Evolutionary conservation across 2,888 invertebrate genomes (phyloP).

Genomic region (Harpagoxenus sublaevis): DNA sequence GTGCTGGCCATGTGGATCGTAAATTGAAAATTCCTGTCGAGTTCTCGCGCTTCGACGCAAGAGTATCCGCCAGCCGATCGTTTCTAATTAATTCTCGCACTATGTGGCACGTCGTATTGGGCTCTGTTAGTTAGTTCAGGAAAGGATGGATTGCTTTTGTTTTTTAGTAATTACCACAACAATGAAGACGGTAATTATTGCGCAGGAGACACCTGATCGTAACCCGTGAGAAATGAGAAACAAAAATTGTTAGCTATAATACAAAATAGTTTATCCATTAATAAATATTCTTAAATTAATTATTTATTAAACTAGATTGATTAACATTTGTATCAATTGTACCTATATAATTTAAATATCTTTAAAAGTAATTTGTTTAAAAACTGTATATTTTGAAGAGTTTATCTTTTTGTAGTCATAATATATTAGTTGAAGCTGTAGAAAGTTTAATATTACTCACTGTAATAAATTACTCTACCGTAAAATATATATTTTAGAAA

Average conservation of each 20-base stretch:
- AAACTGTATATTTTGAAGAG: background rate
- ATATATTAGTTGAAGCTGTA: background rate
- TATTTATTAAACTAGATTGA: background rate
- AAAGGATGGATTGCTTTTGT: background rate
- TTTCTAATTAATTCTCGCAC: constrained; percentile 37
- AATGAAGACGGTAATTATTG: constrained; percentile 15
- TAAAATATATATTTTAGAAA: background rate
- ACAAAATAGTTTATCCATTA: background rate
- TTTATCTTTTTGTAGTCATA: background rate
- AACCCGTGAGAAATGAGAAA: background rate
- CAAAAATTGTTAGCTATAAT: background rate
- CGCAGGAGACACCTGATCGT: background rate
- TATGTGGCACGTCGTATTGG: background rate
- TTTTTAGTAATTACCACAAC: background rate
- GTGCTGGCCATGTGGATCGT: background rate
- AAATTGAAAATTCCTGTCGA: constrained; percentile 49
- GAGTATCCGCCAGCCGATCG: background rate
- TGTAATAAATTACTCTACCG: background rate
- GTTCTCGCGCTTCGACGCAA: background rate
- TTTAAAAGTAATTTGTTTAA: background rate
- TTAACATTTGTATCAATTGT: background rate
- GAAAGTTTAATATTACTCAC: background rate
- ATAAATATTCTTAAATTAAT: background rate
- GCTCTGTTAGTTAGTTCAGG: background rate
- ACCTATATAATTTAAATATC: background rate